Evolutionary conservation across 1,140 invertebrate genomes (phyloP).

Genomic region (Doryteuthis pealeii): DNA sequence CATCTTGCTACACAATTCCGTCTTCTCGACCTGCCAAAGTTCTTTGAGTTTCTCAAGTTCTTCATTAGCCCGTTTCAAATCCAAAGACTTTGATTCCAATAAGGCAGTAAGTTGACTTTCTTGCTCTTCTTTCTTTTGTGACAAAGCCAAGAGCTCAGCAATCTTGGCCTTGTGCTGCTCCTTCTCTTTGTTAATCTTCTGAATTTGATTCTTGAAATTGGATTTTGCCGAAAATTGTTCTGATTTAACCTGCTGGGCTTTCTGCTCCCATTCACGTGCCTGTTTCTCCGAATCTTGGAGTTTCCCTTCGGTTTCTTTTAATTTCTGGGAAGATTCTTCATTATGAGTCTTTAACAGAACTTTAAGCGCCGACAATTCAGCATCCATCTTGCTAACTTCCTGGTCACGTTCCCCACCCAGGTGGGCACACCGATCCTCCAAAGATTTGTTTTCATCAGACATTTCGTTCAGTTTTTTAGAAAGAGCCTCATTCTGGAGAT

Average conservation of each 20-base stretch:
- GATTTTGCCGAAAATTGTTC: background rate
- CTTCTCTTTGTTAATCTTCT: background rate
- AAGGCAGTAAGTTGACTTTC: constrained; percentile 13
- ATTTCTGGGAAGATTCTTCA: background rate
- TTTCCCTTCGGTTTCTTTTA: background rate
- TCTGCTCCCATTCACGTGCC: background rate
- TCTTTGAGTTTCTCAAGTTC: constrained; percentile 28
- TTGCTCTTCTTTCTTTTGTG: background rate
- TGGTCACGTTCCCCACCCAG: too few species aligned
- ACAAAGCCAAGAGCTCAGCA: constrained; percentile 3
- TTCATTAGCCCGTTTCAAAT: constrained; percentile 24
- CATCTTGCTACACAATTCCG: constrained; percentile 24
- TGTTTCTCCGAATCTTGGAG: background rate
- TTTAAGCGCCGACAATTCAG: background rate
- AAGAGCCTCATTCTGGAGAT: too few species aligned
- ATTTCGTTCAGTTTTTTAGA: too few species aligned
- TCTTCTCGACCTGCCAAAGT: constrained; percentile 31
- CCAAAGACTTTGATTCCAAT: constrained; percentile 14
- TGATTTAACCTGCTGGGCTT: background rate
- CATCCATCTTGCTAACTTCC: background rate
- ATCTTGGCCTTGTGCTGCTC: background rate
- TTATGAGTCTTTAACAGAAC: background rate
- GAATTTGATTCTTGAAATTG: constrained; percentile 1
- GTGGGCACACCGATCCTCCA: too few species aligned
- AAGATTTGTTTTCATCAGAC: too few species aligned